phyloP scores from a whole-genome alignment of 2,797 vertebrate genomes.

The Sebastes reedi region DNA sequence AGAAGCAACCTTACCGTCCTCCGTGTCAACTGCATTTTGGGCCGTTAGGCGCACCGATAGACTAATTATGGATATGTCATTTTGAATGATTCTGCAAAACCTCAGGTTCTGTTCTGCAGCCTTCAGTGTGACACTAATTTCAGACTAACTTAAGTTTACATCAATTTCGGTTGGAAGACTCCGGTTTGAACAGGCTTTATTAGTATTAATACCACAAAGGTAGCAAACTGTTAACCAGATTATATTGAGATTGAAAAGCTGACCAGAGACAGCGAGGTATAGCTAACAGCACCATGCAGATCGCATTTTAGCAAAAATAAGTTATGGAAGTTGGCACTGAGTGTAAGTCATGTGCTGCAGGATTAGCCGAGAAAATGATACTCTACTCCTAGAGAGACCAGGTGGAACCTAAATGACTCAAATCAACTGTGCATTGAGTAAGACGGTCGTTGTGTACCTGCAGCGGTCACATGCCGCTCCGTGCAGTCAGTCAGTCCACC shows the following conservation, averaged over 20 bases:
- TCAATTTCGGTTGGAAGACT: no score
- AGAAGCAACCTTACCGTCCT: background rate
- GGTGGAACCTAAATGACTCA: background rate
- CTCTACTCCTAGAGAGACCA: no score
- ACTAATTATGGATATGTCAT: background rate
- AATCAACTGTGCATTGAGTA: background rate
- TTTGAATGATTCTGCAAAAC: background rate
- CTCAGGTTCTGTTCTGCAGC: background rate
- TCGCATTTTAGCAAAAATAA: no score
- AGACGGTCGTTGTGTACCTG: conserved; percentile 20
- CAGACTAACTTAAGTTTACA: background rate
- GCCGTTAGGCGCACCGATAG: background rate
- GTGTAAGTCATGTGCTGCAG: no score
- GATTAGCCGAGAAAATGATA: no score
- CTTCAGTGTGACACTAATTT: background rate
- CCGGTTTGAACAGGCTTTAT: no score
- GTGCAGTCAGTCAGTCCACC: background rate
- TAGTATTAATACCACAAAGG: no score
- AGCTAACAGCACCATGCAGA: no score
- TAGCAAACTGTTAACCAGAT: no score
- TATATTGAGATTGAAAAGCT: no score
- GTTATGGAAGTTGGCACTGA: no score
- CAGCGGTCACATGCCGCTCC: conserved; percentile 13
- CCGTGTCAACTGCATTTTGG: background rate
- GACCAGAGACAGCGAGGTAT: no score